Evolutionary conservation across 2,888 invertebrate species (phyloP).

Genomic region (Orchestes rusci): DNA sequence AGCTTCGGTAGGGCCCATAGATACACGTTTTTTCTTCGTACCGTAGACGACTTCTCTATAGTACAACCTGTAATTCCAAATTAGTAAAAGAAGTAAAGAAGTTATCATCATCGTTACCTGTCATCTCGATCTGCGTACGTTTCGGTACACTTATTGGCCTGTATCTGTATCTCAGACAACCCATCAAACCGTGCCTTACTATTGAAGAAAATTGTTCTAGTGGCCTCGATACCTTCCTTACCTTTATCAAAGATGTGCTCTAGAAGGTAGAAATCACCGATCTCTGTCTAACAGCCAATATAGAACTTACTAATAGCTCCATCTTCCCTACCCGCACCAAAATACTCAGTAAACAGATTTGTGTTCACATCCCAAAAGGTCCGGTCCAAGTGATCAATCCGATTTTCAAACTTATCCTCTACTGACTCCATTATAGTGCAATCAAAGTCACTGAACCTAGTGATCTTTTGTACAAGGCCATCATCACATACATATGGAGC

Average conservation of each 20-base stretch:
- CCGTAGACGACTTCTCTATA: constrained; percentile 42
- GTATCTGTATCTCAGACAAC: constrained; percentile 52
- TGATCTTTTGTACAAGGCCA: constrained; percentile 61
- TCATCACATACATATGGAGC: constrained; percentile 68
- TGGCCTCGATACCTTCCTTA: constrained; percentile 34
- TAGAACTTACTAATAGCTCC: constrained; percentile 47
- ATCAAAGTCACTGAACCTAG: constrained; percentile 55
- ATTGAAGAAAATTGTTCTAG: constrained; percentile 48
- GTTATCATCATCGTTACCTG: constrained; percentile 23
- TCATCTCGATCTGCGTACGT: constrained; percentile 29
- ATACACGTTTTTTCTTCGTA: constrained; percentile 21
- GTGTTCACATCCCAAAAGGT: constrained; percentile 49
- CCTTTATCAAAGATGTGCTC: constrained; percentile 41
- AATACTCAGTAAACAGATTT: constrained; percentile 53
- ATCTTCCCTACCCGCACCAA: constrained; percentile 60
- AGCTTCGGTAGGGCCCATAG: neutral
- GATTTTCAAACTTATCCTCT: constrained; percentile 58
- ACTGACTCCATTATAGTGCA: constrained; percentile 43
- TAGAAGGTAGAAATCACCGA: constrained; percentile 28
- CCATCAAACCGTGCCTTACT: constrained; percentile 62
- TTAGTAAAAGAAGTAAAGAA: constrained; percentile 9
- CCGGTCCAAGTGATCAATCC: constrained; percentile 56
- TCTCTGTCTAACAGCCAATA: neutral
- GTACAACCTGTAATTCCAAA: constrained; percentile 32
- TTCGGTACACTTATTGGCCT: constrained; percentile 39